Evolutionary conservation across 2,113 vertebrate genomes (phyloP), one percentile per base, ranked within the genome.

Genomic region (Tor tambroides): DNA sequence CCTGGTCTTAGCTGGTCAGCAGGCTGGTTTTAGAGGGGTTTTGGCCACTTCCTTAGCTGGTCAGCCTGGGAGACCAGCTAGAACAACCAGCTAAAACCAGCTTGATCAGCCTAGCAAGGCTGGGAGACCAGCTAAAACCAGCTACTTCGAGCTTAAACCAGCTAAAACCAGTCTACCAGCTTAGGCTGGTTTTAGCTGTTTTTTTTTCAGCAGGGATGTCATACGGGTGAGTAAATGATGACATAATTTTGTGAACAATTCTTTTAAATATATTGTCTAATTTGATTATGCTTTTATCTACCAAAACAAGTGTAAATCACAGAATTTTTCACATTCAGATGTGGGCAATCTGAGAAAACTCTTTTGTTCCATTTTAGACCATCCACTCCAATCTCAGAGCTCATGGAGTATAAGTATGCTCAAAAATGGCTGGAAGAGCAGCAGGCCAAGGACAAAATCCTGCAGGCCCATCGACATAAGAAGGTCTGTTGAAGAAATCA

Each of bases 351-450:
- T 56, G 7, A 35, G n/a, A 78, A 59, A 32, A 80, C 9, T 2
- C 32, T 35, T 54, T 84, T 79, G 35, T 17, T 87, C 26, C 72
- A 12, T 61, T 0, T 56, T 92, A 98, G 98, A 89, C 89, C 96
- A 2, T 85, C 93, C 1, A 96, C 96, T 0, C 96, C 97, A 0
- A 76, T 98, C 61, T 94, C 89, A 2, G 95, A 96, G 17, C 30
- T 99, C 35, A 91, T 99, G 32, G 95, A 96, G 26, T 95, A 98
- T 86, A 95, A 92, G 69, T 98, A 96, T 85, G 95, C 92, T 86
- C 95, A 94, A 41, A 90, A 92, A 15, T 98, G 97, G 97, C 80
- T 96, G 86, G 93, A 96, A 1, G 88, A 95, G 0, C 96, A 97
- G 88, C 95, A 95, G 91, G 93, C 86, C 14, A 84, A 86, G 51